A percentile compares a stretch with the other conserved stretches of the same genome.
These are phyloP conservation scores for Montipora foliosa DNA, from an alignment of 64 coral and sea anemone species.

Conservation along the genomic window DNA sequence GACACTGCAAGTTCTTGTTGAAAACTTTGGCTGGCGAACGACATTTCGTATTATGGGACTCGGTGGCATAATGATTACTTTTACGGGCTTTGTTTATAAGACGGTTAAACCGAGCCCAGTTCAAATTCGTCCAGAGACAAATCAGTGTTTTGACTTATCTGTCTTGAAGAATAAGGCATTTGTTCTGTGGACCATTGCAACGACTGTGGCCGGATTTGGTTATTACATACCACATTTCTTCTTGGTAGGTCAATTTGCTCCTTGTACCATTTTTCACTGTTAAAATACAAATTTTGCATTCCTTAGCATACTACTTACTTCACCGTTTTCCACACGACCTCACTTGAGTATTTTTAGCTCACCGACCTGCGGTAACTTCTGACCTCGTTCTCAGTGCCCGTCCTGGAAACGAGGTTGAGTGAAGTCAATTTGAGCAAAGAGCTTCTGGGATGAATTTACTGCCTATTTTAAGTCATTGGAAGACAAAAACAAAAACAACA, in stretches of 20 bases:
- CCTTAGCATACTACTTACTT: too few species aligned
- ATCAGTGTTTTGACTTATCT: constrained; percentile 66
- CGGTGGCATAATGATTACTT: constrained; percentile 60
- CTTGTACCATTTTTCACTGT: too few species aligned
- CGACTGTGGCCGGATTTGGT: constrained; percentile 74
- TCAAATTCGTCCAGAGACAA: not conserved
- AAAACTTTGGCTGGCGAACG: constrained; percentile 63
- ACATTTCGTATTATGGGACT: constrained; percentile 63
- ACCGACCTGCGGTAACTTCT: too few species aligned
- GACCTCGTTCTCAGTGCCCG: too few species aligned
- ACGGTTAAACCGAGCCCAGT: constrained; percentile 35
- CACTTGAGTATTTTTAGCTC: too few species aligned
- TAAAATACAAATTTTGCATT: too few species aligned
- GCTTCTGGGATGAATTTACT: too few species aligned
- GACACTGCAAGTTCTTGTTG: constrained; percentile 68
- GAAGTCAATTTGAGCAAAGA: too few species aligned
- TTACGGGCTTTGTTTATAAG: constrained; percentile 73
- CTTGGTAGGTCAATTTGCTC: constrained; percentile 39
- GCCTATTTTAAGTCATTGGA: too few species aligned
- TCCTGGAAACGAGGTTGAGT: too few species aligned
- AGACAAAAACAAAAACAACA: too few species aligned
- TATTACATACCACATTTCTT: constrained; percentile 93
- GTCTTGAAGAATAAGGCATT: constrained; percentile 83
- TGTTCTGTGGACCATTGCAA: constrained; percentile 84
- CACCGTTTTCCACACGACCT: too few species aligned